A percentile compares a stretch with the other conserved stretches of the same genome.
Evolutionary conservation across 2,888 invertebrate species (phyloP).

Genomic region (Mesopsocus fuscifrons): DNA sequence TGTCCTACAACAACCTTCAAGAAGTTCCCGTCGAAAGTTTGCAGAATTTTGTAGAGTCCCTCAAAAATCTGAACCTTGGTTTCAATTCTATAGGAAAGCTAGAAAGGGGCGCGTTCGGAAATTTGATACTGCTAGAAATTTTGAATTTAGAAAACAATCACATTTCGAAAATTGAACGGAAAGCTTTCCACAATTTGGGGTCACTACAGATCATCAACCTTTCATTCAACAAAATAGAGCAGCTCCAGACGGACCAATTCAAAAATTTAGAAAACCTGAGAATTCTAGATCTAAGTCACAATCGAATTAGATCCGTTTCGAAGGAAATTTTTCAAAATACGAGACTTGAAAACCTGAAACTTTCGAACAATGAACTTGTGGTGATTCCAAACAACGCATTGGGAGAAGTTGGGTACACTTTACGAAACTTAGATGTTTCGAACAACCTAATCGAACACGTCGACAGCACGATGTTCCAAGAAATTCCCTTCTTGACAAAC

Average conservation of each 20-base stretch:
- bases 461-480: slow-evolving; percentile 71
- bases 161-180: slow-evolving; percentile 47
- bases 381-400: slow-evolving; percentile 63
- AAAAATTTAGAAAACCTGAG: slow-evolving; percentile 53
- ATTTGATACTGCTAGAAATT: slow-evolving; percentile 47
- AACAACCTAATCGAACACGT: slow-evolving; percentile 68
- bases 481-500: slow-evolving; percentile 56
- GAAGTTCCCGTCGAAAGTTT: slow-evolving; percentile 39
- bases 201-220: slow-evolving; percentile 62
- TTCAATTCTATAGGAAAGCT: slow-evolving; percentile 52
- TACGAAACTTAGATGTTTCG: slow-evolving; percentile 58
- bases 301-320: slow-evolving; percentile 51
- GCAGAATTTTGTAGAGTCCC: slow-evolving; percentile 37
- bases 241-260: slow-evolving; percentile 63
- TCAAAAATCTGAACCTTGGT: slow-evolving; percentile 49
- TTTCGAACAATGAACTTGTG: slow-evolving; percentile 57
- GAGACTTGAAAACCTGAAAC: slow-evolving; percentile 56
- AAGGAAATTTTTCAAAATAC: slow-evolving; percentile 64
- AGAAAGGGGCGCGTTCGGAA: slow-evolving; percentile 54
- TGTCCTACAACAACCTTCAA: slow-evolving; percentile 23
- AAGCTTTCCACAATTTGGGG: slow-evolving; percentile 55
- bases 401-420: slow-evolving; percentile 57
- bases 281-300: slow-evolving; percentile 50
- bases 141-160: slow-evolving; percentile 55
- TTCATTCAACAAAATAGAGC: slow-evolving; percentile 53